phyloP scores from a whole-genome alignment of 2,797 vertebrate genomes.

The Sebastes matsubarae region DNA sequence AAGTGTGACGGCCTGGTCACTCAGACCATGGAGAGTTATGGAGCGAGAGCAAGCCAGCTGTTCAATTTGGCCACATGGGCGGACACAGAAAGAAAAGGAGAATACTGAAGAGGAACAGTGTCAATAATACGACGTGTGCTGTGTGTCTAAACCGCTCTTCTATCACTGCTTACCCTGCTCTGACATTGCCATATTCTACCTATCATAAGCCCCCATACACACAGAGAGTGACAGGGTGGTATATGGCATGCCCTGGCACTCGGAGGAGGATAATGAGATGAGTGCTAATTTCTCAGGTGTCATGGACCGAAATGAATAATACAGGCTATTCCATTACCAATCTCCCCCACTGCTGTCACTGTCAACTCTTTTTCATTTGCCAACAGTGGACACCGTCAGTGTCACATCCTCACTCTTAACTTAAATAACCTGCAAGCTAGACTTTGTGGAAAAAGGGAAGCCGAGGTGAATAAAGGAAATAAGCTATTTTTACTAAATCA shows the following conservation, averaged over 20 bases:
- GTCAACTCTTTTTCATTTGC: conserved; percentile 37
- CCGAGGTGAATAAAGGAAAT: conserved; percentile 30
- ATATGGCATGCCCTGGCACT: conserved; percentile 19
- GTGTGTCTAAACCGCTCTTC: conserved; percentile 29
- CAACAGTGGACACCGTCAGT: background rate
- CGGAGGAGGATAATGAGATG: conserved; percentile 54
- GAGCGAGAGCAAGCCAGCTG: conserved; percentile 74
- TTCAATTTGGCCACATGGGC: conserved; percentile 73
- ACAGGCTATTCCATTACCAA: conserved; percentile 60
- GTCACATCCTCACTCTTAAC: conserved; percentile 35
- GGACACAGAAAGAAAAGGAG: conserved; percentile 52
- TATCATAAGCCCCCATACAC: conserved; percentile 21
- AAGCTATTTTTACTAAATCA: conserved; percentile 33
- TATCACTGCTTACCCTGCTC: conserved; percentile 20
- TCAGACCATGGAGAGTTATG: conserved; percentile 68
- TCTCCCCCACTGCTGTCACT: conserved; percentile 30
- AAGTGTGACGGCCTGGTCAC: conserved; percentile 70
- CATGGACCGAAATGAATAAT: conserved; percentile 72
- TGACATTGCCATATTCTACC: conserved; percentile 36
- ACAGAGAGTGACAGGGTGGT: conserved; percentile 25
- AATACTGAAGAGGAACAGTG: conserved; percentile 55
- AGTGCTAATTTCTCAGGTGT: conserved; percentile 71
- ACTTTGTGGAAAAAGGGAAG: conserved; percentile 18
- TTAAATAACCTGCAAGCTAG: conserved; percentile 33
- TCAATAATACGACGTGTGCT: conserved; percentile 38